Base-by-base conservation (phyloP, 1,140 invertebrate species). In the Phortica variegata region DNA sequence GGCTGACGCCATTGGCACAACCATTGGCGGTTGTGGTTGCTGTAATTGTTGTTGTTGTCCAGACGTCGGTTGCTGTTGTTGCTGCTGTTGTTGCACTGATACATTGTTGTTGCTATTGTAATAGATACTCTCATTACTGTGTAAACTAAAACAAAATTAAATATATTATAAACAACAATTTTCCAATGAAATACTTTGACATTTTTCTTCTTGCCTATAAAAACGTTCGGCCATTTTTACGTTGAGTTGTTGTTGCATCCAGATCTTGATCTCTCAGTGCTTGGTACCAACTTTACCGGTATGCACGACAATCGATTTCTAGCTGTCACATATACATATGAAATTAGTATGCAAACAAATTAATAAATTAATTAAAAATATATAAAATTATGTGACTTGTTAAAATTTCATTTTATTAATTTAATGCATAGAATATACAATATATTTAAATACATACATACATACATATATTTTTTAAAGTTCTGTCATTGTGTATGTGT, bases 221-320 rank as follows among this genome's bases (percentile, higher is more conserved):
- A 54, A 46, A 29, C 48, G 54, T n/a, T 60, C 58, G 19, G 55
- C 47, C 58, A 60, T 60, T 19, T 50, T 18, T 5, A 5, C 33
- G 47, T 38, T n/a, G n/a, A 15, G 29, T 42, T 37, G 17, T 13
- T 42, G 15, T 39, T 16, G 9, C 10, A 18, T 42, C 17, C 21
- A 31, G 19, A 19, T n/a, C 19, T 9, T 39, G 18, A 41, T 36
- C 20, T 37, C 16, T 34, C 39, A 43, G 45, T 59, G 43, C 50
- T 56, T 47, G 56, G 54, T 40, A 47, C 37, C 29, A n/a, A n/a
- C 54, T 50, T 48, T 23, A 36, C 57, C 57, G 51, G 51, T 57
- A 59, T 59, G 42, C 20, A 20, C 55, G 49, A 40, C 52, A 23
- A 44, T 47, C 12, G 18, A 29, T 54, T 40, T 47, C 40, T 47